Evolutionary conservation across 1,140 invertebrate species (phyloP).

Genomic region (Steinernema khuongi): DNA sequence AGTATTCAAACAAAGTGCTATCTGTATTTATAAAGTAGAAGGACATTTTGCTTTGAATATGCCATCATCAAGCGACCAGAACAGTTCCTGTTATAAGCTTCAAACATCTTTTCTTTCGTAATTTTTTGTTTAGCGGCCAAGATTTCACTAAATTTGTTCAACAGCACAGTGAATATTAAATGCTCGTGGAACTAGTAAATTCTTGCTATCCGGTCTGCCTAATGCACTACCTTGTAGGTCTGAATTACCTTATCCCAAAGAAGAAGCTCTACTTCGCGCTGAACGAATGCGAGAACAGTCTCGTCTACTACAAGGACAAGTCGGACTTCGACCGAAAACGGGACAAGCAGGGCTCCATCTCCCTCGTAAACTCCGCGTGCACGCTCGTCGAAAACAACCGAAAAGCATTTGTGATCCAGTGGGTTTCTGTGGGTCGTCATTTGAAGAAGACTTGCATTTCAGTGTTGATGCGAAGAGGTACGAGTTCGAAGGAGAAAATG

Average conservation of each 20-base stretch:
- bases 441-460: background rate
- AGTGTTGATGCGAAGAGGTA: background rate
- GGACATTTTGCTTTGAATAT: too few species aligned
- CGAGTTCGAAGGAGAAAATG: constrained; percentile 1
- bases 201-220: too few species aligned
- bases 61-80: too few species aligned
- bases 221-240: background rate
- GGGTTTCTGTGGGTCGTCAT: background rate
- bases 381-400: background rate
- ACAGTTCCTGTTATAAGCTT: too few species aligned
- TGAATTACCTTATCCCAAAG: constrained; percentile 2
- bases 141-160: too few species aligned
- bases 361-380: background rate
- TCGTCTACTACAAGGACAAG: constrained; percentile 15
- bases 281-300: constrained; percentile 13
- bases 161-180: too few species aligned
- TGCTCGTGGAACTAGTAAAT: too few species aligned
- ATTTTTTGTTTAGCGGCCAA: too few species aligned
- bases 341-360: background rate
- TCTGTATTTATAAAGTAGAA: too few species aligned
- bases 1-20: too few species aligned
- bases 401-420: background rate
- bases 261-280: constrained; percentile 10
- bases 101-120: too few species aligned
- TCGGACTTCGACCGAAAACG: background rate